A percentile compares a stretch with the other conserved stretches of the same genome.
Conservation (phyloP, 2,113 vertebrate genomes). For the Falco punctatus region DNA sequence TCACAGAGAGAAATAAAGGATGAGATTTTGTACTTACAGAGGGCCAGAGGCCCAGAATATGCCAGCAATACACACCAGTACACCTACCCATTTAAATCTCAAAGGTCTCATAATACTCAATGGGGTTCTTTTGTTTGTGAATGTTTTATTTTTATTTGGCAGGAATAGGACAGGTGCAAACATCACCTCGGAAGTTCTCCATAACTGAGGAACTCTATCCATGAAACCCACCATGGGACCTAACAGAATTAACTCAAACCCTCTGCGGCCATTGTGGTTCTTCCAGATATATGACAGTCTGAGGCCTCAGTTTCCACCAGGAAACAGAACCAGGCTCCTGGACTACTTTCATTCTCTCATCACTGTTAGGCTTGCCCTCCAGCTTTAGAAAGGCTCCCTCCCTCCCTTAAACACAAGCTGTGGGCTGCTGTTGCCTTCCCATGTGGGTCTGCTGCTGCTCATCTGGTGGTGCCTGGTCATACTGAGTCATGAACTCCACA, state of each 20-base stretch:
- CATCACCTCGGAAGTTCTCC: background rate
- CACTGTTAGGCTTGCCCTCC: background rate
- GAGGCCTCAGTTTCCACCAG: background rate
- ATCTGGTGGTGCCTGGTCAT: background rate
- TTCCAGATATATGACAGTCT: background rate
- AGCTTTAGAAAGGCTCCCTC: background rate
- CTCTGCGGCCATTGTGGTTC: background rate
- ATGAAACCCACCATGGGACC: background rate
- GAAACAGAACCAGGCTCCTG: background rate
- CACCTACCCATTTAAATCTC: background rate
- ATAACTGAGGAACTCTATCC: background rate
- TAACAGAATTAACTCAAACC: background rate
- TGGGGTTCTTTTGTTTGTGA: background rate
- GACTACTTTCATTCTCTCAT: background rate
- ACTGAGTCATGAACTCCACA: rapidly evolving
- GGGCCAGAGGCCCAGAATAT: background rate
- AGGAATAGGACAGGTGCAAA: background rate
- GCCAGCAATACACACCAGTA: background rate
- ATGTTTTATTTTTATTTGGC: background rate
- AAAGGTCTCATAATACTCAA: background rate
- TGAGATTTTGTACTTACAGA: background rate
- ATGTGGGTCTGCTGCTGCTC: background rate
- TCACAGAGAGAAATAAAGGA: background rate
- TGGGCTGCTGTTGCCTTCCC: background rate
- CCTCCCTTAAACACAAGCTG: background rate